phyloP scores from a whole-genome alignment of 1,140 invertebrate species.

The Trachymyrmex cornetzi region DNA sequence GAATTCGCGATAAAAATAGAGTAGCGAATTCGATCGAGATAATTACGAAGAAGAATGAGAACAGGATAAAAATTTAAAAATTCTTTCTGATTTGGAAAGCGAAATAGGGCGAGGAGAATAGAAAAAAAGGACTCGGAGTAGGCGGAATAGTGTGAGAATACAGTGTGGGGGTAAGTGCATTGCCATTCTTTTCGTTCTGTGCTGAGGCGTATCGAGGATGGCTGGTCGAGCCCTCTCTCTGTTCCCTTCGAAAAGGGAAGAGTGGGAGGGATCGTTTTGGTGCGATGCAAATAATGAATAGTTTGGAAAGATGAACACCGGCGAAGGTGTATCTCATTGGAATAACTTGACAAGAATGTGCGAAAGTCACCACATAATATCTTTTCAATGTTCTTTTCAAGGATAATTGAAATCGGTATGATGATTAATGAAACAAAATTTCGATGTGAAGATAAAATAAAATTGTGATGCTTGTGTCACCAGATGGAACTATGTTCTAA shows the following conservation, averaged over 20 bases:
- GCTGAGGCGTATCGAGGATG: conserved; percentile 35
- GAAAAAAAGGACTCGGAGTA: conserved; percentile 61
- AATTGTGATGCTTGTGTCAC: not conserved
- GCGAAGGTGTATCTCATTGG: not conserved
- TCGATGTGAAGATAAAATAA: not conserved
- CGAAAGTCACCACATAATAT: not conserved
- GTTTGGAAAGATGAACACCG: conserved; percentile 21
- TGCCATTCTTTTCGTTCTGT: conserved; percentile 64
- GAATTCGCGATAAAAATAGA: not conserved
- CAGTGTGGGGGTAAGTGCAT: conserved; percentile 73
- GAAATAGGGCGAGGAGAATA: conserved; percentile 16
- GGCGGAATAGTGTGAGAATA: conserved; percentile 13
- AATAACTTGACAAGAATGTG: not conserved
- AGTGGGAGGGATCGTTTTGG: conserved; percentile 3
- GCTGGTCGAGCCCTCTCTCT: not conserved
- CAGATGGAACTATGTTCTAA: not conserved
- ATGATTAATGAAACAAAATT: not conserved
- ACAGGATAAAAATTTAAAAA: conserved; percentile 44
- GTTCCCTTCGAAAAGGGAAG: not conserved
- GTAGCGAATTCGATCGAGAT: not conserved
- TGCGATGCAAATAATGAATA: conserved; percentile 5
- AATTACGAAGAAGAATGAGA: conserved; percentile 23
- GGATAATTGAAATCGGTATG: not conserved
- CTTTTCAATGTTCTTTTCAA: no score
- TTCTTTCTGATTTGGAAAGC: not conserved